Evolutionary conservation across 2,113 vertebrate species (phyloP).

Genomic region (Dasyurus viverrinus): DNA sequence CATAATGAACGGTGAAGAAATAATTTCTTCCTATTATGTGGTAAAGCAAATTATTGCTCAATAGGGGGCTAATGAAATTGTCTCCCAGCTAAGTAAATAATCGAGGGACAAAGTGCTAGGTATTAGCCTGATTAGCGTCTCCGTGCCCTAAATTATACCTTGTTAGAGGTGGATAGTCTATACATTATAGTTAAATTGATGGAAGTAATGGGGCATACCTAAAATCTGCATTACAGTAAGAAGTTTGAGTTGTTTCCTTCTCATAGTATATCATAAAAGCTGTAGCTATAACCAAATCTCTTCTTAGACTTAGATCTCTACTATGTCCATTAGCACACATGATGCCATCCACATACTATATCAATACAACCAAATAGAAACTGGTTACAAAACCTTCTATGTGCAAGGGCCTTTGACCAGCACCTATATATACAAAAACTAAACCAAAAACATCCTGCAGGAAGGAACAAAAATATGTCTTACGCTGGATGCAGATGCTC

Average conservation of each 20-base stretch:
- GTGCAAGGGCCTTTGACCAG: neutral
- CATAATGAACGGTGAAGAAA: constrained; percentile 79
- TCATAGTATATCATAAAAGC: constrained; percentile 42
- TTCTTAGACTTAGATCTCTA: neutral
- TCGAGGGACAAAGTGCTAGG: constrained; percentile 74
- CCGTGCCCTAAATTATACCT: constrained; percentile 81
- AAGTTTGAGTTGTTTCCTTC: constrained; percentile 5
- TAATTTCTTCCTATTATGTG: constrained; percentile 78
- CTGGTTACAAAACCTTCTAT: neutral
- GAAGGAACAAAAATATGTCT: neutral
- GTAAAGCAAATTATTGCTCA: constrained; percentile 83
- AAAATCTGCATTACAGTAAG: constrained; percentile 63
- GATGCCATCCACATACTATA: neutral
- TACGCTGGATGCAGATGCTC: neutral
- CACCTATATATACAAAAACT: neutral
- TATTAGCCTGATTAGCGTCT: constrained; percentile 79
- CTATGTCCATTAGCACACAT: neutral
- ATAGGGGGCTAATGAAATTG: constrained; percentile 82
- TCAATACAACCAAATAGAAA: neutral
- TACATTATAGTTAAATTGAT: constrained; percentile 66
- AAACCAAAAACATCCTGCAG: neutral
- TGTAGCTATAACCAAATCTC: constrained; percentile 30
- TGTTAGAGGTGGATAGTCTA: constrained; percentile 74
- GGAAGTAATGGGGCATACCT: constrained; percentile 35
- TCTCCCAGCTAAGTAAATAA: constrained; percentile 82